These are phyloP conservation scores for Drosophila colorata DNA, from an alignment of 2,888 invertebrate species.

Conservation along the genomic window DNA sequence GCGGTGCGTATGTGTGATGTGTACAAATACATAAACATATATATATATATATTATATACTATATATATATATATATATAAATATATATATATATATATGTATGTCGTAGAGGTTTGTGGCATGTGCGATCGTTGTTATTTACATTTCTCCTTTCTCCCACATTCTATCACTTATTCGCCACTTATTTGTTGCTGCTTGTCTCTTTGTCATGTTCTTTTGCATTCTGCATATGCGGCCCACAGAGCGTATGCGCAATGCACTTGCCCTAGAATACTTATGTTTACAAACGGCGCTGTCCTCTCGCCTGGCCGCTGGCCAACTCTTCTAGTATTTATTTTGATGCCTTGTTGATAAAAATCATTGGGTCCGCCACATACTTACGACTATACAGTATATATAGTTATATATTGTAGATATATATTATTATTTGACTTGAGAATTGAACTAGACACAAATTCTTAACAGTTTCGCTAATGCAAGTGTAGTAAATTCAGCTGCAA, in stretches of 20 bases:
- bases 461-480: conserved; percentile 25
- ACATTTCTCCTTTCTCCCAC: conserved; percentile 18
- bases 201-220: conserved; percentile 19
- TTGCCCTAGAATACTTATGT: conserved; percentile 45
- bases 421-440: conserved; percentile 18
- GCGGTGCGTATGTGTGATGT: conserved; percentile 48
- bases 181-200: conserved; percentile 7
- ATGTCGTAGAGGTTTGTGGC: conserved; percentile 27
- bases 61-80: background rate
- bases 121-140: conserved; percentile 22
- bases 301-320: conserved; percentile 34
- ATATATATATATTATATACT: background rate
- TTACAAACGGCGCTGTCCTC: conserved; percentile 23
- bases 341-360: conserved; percentile 48
- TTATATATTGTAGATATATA: background rate
- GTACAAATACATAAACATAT: conserved; percentile 1
- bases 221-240: conserved; percentile 20
- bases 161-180: conserved; percentile 1
- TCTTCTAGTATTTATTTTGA: conserved; percentile 38
- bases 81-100: background rate
- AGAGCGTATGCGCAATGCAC: conserved; percentile 51
- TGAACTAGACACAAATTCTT: conserved; percentile 34
- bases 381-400: background rate
- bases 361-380: conserved; percentile 25
- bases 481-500: conserved; percentile 34